Evolutionary conservation across 1,140 invertebrate species (phyloP).

Genomic region (Drosophila kurseongensis): DNA sequence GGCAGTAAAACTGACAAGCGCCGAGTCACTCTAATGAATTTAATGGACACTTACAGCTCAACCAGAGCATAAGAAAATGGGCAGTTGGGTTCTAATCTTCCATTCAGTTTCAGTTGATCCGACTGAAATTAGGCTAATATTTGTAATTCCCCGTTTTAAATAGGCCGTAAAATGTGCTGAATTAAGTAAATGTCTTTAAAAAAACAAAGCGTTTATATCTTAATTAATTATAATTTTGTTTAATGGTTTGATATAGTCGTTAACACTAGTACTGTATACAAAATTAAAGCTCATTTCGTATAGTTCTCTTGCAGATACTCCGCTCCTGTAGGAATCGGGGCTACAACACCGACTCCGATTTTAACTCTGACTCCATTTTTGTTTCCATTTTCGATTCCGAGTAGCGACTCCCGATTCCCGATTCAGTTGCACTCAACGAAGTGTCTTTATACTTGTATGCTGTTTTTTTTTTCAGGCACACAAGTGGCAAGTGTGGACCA

Average conservation of each 20-base stretch:
- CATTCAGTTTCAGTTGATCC: constrained; percentile 5
- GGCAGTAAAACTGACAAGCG: constrained; percentile 17
- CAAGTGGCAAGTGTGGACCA: constrained; percentile 21
- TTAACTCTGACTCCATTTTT: constrained; percentile 12
- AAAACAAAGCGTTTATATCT: neutral
- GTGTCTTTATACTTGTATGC: constrained; percentile 25
- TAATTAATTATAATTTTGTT: neutral
- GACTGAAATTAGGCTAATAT: constrained; percentile 10
- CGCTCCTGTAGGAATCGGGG: constrained; percentile 17
- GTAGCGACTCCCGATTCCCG: constrained; percentile 23
- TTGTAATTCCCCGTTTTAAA: neutral
- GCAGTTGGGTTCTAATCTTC: constrained; percentile 8
- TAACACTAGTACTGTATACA: too few relatives aligned
- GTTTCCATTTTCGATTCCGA: constrained; percentile 4
- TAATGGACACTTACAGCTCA: constrained; percentile 16
- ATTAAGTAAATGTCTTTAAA: neutral
- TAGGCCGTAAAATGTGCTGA: neutral
- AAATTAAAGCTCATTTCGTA: too few relatives aligned
- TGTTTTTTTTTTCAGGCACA: constrained; percentile 12
- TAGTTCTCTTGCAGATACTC: neutral
- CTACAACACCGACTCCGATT: constrained; percentile 3
- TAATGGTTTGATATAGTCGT: neutral
- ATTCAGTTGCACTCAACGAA: constrained; percentile 27
- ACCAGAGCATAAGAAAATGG: constrained; percentile 16
- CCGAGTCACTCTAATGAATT: constrained; percentile 12